Evolutionary conservation across 2,888 invertebrate genomes (phyloP), one percentile per base, ranked within the genome.

Genomic region (Xestobium rufovillosum): DNA sequence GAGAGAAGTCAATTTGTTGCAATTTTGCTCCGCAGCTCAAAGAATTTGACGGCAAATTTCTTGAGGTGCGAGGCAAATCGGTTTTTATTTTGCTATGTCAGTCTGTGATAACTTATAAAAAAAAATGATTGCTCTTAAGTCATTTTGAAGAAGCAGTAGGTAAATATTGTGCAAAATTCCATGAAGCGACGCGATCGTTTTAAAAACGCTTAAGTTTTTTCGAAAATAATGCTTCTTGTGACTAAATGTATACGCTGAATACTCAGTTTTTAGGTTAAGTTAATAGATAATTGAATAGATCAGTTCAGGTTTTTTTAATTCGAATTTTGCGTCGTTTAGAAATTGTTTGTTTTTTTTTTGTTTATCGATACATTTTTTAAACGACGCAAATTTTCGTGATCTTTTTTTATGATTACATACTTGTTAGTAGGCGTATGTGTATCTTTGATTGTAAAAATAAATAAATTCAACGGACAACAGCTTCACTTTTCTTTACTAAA

Each of bases 61-160:
- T 31, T 27, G 17, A 34, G 30, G 31, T 34, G 6, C n/a, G 23
- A 19, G 6, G 23, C 6, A 8, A 19, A 19, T 19, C n/a, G 23
- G 42, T 43, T 51, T 58, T 59, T 59, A 48, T 56, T 58, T 65
- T 65, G 66, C 66, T 65, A 64, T 62, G 60, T 63, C 65, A 62
- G 63, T 65, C 66, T 66, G 66, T 66, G 66, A 66, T 66, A 65
- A n/a, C n/a, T n/a, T n/a, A n/a, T n/a, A n/a, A 60, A 34, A 45
- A 57, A 56, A 52, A 55, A 57, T 54, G 56, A 59, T 61, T 59
- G 60, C 59, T 60, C 59, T 57, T 57, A 54, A 56, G 55, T 56
- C 54, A 55, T 55, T 52, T 39, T 42, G 48, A 34, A 56, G 49
- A 54, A 53, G 55, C 52, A 53, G 53, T 51, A 48, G 43, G 14